Conservation (phyloP, 1,140 invertebrate genomes). For the Heliconius eleuchia region DNA sequence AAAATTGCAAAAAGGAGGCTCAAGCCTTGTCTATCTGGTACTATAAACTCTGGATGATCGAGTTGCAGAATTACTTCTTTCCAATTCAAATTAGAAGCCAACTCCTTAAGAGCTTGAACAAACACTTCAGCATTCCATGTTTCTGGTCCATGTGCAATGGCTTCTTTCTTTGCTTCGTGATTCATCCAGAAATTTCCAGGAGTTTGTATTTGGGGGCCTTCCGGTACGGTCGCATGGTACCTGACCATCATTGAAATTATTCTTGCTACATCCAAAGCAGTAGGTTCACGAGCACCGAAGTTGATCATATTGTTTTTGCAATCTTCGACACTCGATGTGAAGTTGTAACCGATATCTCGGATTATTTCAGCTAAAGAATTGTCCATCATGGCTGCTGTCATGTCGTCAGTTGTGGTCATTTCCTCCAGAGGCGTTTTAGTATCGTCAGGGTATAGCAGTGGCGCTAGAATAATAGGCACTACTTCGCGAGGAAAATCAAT, state of each 20-base stretch:
- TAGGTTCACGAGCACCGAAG: constrained; percentile 87
- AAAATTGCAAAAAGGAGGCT: constrained; percentile 91
- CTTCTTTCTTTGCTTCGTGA: constrained; percentile 80
- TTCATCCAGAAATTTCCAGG: constrained; percentile 83
- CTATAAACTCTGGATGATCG: constrained; percentile 94
- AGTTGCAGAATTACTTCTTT: constrained; percentile 95
- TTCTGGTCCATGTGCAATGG: constrained; percentile 54
- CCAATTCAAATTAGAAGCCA: constrained; percentile 93
- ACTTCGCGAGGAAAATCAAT: constrained; percentile 93
- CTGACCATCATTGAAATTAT: constrained; percentile 94
- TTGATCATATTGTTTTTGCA: constrained; percentile 91
- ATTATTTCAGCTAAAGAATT: constrained; percentile 91
- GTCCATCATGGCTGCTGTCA: constrained; percentile 85
- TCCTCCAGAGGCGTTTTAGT: constrained; percentile 86
- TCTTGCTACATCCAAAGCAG: constrained; percentile 90
- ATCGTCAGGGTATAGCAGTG: constrained; percentile 91
- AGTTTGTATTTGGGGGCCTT: constrained; percentile 85
- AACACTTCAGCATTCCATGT: constrained; percentile 97
- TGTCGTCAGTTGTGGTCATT: constrained; percentile 80
- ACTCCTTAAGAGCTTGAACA: constrained; percentile 93
- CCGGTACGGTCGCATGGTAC: constrained; percentile 87
- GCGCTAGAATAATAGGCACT: constrained; percentile 93
- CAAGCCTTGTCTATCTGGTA: constrained; percentile 93
- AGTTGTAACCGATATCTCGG: constrained; percentile 93
- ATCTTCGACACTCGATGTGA: constrained; percentile 93